Percentiles rank a stretch among this genome's conserved stretches.
These are phyloP conservation scores for Cryptocheilus praepositus DNA, from an alignment of 2,888 invertebrate species.

Conservation along the genomic window DNA sequence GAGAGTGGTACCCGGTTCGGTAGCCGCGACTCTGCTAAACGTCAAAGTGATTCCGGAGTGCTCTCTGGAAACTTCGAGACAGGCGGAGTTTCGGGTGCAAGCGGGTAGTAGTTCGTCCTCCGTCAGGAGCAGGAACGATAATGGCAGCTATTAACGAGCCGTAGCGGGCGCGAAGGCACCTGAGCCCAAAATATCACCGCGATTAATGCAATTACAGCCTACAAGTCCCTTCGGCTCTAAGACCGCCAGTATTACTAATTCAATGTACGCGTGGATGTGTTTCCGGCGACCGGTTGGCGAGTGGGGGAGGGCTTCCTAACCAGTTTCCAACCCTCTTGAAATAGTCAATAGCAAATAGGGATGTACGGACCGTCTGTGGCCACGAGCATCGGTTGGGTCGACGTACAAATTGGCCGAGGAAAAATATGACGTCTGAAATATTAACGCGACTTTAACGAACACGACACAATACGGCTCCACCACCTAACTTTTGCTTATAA, in stretches of 20 bases:
- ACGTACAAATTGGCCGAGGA: too few relatives aligned
- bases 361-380: background rate
- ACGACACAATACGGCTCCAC: too few relatives aligned
- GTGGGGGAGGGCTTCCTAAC: background rate
- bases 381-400: too few relatives aligned
- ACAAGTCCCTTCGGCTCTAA: slow-evolving; percentile 69
- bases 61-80: slow-evolving; percentile 36
- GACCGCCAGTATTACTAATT: slow-evolving; percentile 63
- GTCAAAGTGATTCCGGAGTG: slow-evolving; percentile 39
- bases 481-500: too few relatives aligned
- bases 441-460: background rate
- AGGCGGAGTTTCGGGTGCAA: slow-evolving; percentile 20
- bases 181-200: slow-evolving; percentile 73
- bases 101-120: slow-evolving; percentile 41
- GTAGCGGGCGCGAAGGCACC: slow-evolving; percentile 69
- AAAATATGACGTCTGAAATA: background rate
- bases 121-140: slow-evolving; percentile 61
- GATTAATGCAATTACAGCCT: slow-evolving; percentile 74
- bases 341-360: slow-evolving; percentile 75
- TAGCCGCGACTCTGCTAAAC: slow-evolving; percentile 38
- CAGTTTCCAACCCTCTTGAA: slow-evolving; percentile 73
- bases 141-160: slow-evolving; percentile 73
- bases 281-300: slow-evolving; percentile 32
- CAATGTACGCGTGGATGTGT: slow-evolving; percentile 46
- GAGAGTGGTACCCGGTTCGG: slow-evolving; percentile 7